Evolutionary conservation across 2,797 vertebrate genomes (phyloP).

Genomic region (Lacerta bilineata): DNA sequence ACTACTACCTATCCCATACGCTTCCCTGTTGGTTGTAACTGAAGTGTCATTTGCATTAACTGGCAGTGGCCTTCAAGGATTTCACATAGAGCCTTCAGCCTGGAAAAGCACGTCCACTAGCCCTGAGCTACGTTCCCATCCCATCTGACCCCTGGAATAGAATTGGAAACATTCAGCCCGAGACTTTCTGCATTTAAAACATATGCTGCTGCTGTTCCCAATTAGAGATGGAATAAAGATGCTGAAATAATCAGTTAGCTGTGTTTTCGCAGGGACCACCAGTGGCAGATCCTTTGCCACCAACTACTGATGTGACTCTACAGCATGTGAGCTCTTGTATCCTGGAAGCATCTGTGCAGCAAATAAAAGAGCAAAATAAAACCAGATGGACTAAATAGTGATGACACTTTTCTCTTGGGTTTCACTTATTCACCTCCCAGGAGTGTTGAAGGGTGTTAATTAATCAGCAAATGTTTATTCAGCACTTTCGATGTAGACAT

Average conservation of each 20-base stretch:
- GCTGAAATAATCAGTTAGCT: background rate
- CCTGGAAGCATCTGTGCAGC: background rate
- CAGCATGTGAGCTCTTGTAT: background rate
- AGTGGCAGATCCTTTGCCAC: background rate
- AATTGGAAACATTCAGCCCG: no score
- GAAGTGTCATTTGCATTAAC: background rate
- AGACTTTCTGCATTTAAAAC: background rate
- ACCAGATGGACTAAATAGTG: background rate
- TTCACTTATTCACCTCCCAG: constrained; percentile 20
- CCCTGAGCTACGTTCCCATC: no score
- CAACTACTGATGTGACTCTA: background rate
- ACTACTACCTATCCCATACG: background rate
- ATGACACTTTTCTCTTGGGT: background rate
- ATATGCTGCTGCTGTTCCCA: background rate
- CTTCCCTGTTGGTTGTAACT: background rate
- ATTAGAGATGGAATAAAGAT: background rate
- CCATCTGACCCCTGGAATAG: no score
- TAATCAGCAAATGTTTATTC: constrained; percentile 16
- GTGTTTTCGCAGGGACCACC: background rate
- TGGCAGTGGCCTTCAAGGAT: no score
- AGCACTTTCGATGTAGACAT: constrained; percentile 6
- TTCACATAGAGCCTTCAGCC: no score
- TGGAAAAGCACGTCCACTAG: no score
- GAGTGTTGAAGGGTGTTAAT: constrained; percentile 12
- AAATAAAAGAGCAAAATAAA: constrained; percentile 11